Conservation (phyloP, 1,140 invertebrate species). For the Cotesia glomerata region DNA sequence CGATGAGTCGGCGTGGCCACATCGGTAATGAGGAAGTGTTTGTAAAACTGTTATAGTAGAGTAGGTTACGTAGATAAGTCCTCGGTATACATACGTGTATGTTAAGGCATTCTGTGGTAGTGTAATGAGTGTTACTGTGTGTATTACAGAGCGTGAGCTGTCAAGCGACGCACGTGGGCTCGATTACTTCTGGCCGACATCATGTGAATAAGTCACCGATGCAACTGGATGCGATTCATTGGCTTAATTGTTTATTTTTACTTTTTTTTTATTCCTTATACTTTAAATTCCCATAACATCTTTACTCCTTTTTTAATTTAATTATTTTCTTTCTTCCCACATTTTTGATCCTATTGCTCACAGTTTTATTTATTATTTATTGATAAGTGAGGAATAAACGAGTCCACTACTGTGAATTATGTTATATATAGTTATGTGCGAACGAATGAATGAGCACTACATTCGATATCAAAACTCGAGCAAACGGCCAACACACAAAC, state of each 20-base stretch:
- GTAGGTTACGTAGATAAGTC: conserved; percentile 59
- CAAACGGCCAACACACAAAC: conserved; percentile 23
- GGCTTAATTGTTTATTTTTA: not conserved
- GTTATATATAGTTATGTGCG: not conserved
- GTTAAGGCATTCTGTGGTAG: no score
- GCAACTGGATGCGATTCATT: not conserved
- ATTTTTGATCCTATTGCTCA: no score
- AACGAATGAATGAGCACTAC: conserved; percentile 20
- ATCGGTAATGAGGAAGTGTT: conserved; percentile 53
- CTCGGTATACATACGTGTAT: conserved; percentile 30
- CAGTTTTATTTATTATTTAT: no score
- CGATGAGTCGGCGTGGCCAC: conserved; percentile 39
- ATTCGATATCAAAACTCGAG: conserved; percentile 45
- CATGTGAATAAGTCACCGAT: conserved; percentile 19
- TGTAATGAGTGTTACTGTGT: no score
- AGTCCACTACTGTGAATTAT: no score
- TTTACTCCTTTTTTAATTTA: no score
- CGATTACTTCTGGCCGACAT: conserved; percentile 30
- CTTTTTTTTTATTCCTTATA: not conserved
- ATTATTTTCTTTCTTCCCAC: no score
- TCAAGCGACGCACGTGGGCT: conserved; percentile 39
- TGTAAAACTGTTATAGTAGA: conserved; percentile 54
- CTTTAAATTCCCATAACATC: not conserved
- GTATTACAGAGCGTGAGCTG: conserved; percentile 28
- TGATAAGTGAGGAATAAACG: no score